A percentile compares a stretch with the other conserved stretches of the same genome.
Evolutionary conservation across 2,797 vertebrate species (phyloP).

Genomic region (Scolopax rusticola): DNA sequence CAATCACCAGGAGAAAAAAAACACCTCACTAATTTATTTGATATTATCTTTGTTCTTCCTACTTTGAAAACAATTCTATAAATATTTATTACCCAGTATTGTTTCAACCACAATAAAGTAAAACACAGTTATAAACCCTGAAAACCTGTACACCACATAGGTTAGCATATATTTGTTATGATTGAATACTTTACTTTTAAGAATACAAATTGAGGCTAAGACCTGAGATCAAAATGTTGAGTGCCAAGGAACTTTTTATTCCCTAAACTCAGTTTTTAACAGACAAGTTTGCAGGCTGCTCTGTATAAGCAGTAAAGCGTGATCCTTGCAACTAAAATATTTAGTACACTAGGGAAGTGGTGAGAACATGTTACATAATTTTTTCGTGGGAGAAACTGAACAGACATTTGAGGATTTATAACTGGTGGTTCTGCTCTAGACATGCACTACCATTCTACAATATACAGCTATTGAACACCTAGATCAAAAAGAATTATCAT

Average conservation of each 20-base stretch:
- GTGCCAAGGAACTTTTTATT: background rate
- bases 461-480: background rate
- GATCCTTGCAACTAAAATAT: background rate
- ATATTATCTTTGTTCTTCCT: slow-evolving; percentile 35
- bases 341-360: background rate
- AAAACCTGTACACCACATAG: background rate
- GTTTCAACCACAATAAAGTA: slow-evolving; percentile 21
- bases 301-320: background rate
- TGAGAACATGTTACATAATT: background rate
- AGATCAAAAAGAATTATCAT: background rate
- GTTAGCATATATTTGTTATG: background rate
- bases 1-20: background rate
- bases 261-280: background rate
- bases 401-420: background rate
- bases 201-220: background rate
- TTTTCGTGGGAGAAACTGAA: background rate
- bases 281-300: slow-evolving; percentile 6
- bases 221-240: background rate
- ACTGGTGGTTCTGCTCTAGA: background rate
- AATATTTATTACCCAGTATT: slow-evolving; percentile 44
- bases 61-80: slow-evolving; percentile 43
- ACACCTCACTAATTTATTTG: background rate
- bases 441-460: background rate
- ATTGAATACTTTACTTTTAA: background rate
- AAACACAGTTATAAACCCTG: slow-evolving; percentile 12